Evolutionary conservation across 1,140 invertebrate genomes (phyloP), one percentile per base, ranked within the genome.

Genomic region (Brachionus manjavacas): DNA sequence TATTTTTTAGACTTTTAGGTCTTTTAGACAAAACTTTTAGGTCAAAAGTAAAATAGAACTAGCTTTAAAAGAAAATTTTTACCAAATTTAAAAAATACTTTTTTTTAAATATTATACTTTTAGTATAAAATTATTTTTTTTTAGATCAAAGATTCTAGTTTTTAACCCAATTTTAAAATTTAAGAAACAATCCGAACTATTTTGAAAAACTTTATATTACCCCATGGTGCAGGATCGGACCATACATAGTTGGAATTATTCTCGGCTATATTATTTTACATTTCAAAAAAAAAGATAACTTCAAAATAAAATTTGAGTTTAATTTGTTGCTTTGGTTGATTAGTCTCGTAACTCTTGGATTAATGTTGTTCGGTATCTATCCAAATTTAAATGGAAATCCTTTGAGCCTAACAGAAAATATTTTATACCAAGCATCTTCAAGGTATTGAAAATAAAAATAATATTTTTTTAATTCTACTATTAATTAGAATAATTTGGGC

Each of bases 211-310:
- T 81, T 20, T 81, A 81, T 16, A 66, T 81, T 2, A 60, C 49
- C 3, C 79, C 79, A 81, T 81, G 79, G 79, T 90, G 89, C 85
- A 87, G 91, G 66, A 89, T 91, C 31, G 89, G 89, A 9, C 90
- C 91, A 8, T 92, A 91, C 85, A 87, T 91, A 52, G 86, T 91
- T 70, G 91, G 91, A 3, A 87, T 92, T 55, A 43, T 90, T 11
- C 86, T 90, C 3, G 91, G 90, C 16, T 89, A 90, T 70, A 11
- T 46, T 3, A 81, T 64, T 41, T 28, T 81, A 23, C 20, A 43
- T 23, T 64, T 64, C 20, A 81, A 81, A 64, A 81, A 81, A 9
- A 81, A 35, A 35, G 8, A 60, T 12, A n/a, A 39, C 43, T 68
- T 81, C 39, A 81, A 64, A 16, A 25, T 68, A 25, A 39, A 41